Evolutionary conservation across 1,140 invertebrate species (phyloP).

Genomic region (Drosophila equinoxialis): DNA sequence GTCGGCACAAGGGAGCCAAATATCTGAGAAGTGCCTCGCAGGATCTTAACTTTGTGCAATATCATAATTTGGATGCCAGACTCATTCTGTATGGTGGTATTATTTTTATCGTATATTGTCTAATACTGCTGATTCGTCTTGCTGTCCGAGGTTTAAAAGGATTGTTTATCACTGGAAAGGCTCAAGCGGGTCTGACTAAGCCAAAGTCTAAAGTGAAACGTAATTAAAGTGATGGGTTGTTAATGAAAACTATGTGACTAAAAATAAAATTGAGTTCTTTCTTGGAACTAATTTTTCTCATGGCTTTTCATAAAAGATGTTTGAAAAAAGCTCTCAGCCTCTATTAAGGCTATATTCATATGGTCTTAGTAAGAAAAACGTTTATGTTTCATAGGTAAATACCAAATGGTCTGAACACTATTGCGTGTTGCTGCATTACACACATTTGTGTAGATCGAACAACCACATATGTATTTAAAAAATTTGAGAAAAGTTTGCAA

Average conservation of each 20-base stretch:
- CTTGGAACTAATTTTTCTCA: no score
- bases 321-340: no score
- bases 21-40: conserved; percentile 83
- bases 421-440: no score
- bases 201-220: conserved; percentile 33
- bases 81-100: conserved; percentile 65
- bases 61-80: conserved; percentile 84
- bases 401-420: no score
- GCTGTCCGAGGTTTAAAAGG: conserved; percentile 37
- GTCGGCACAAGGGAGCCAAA: conserved; percentile 85
- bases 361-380: no score
- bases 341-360: no score
- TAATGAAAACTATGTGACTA: no score
- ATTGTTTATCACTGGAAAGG: conserved; percentile 29
- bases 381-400: no score
- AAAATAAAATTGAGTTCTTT: background rate
- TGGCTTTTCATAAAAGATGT: no score
- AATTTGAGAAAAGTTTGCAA: no score
- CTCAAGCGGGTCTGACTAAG: background rate
- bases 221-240: conserved; percentile 8
- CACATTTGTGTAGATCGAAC: no score
- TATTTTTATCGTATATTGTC: conserved; percentile 45
- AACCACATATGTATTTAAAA: no score
- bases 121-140: conserved; percentile 46
- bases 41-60: conserved; percentile 85